These are phyloP conservation scores for Pollenia amentaria DNA, from an alignment of 2,888 invertebrate genomes.

Conservation along the genomic window DNA sequence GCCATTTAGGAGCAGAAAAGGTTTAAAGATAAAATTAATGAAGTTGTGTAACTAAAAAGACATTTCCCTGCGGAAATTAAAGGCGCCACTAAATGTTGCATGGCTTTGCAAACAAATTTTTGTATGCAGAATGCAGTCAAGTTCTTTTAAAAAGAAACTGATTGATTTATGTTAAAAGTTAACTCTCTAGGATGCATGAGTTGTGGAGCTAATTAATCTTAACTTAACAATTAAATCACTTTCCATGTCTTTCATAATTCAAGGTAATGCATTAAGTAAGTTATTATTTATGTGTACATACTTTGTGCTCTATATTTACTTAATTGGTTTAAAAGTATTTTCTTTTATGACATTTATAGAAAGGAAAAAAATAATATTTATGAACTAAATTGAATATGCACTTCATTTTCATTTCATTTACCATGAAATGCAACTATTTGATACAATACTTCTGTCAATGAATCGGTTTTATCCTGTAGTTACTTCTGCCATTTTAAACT, in stretches of 20 bases:
- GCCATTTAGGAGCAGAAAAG: background rate
- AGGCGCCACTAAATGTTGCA: constrained; percentile 50
- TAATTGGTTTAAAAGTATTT: too few relatives aligned
- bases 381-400: constrained; percentile 3
- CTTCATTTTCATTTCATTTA: constrained; percentile 43
- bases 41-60: constrained; percentile 33
- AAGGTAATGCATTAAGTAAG: too few relatives aligned
- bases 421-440: constrained; percentile 30
- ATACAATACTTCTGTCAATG: background rate
- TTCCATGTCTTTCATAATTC: too few relatives aligned
- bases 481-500: constrained; percentile 30
- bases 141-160: background rate
- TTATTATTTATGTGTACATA: too few relatives aligned
- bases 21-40: constrained; percentile 28
- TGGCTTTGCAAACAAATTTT: constrained; percentile 10
- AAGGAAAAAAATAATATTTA: background rate
- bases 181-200: too few relatives aligned
- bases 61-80: constrained; percentile 53
- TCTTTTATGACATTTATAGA: too few relatives aligned
- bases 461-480: background rate
- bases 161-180: constrained; percentile 8
- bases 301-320: too few relatives aligned
- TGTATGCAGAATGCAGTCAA: too few relatives aligned
- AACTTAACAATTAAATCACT: too few relatives aligned
- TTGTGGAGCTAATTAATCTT: too few relatives aligned